Conservation (phyloP, 1,140 invertebrate species). For the Tetraneura akinire region DNA sequence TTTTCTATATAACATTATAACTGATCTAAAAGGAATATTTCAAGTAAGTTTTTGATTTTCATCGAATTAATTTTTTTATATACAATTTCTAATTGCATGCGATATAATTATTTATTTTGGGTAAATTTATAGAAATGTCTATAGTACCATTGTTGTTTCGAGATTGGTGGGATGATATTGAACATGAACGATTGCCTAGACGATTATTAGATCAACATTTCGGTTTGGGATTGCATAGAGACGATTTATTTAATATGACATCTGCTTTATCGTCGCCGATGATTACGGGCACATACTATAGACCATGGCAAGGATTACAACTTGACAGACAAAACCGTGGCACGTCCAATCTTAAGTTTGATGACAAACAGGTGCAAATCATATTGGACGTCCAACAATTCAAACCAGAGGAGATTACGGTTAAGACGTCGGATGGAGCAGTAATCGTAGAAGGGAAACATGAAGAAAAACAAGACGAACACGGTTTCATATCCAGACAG, state of each 20-base stretch:
- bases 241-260: conserved; percentile 67
- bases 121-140: conserved; percentile 68
- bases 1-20: no score
- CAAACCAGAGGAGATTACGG: conserved; percentile 77
- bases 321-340: conserved; percentile 71
- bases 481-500: conserved; percentile 73
- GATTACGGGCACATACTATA: conserved; percentile 59
- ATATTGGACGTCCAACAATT: conserved; percentile 85
- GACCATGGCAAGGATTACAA: conserved; percentile 62
- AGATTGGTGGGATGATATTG: conserved; percentile 80
- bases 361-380: conserved; percentile 75
- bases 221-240: conserved; percentile 69
- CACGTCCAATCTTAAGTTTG: conserved; percentile 69
- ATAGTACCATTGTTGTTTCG: conserved; percentile 77
- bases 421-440: conserved; percentile 74
- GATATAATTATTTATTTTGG: no score
- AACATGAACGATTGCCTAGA: conserved; percentile 65
- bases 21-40: no score
- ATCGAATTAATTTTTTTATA: no score
- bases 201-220: conserved; percentile 78
- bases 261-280: conserved; percentile 62
- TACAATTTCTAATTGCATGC: no score
- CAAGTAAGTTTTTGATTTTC: no score
- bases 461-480: conserved; percentile 74
- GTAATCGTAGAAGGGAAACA: conserved; percentile 74